A percentile compares a stretch with the other conserved stretches of the same genome.
These are phyloP conservation scores for Anastatus disparis DNA, from an alignment of 1,140 invertebrate genomes.

Conservation along the genomic window DNA sequence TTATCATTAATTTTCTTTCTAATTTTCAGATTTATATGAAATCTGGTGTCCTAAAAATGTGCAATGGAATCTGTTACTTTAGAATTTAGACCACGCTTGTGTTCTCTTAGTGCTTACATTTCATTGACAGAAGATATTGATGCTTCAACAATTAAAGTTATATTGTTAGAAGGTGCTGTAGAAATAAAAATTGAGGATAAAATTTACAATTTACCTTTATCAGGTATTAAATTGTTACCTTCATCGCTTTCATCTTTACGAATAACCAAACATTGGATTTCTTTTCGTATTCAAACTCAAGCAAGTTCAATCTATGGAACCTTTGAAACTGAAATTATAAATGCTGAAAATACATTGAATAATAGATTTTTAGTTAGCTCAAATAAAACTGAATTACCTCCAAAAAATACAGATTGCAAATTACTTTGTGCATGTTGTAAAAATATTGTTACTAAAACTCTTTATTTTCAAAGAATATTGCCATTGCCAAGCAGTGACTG, in stretches of 20 bases:
- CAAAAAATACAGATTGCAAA: constrained; percentile 39
- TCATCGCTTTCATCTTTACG: constrained; percentile 54
- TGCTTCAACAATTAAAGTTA: constrained; percentile 47
- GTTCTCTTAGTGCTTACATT: constrained; percentile 57
- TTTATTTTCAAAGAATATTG: constrained; percentile 54
- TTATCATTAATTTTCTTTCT: no score
- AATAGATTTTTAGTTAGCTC: constrained; percentile 11
- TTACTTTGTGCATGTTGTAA: constrained; percentile 54
- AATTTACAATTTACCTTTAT: constrained; percentile 45
- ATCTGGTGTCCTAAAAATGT: background rate
- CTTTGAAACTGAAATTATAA: constrained; percentile 56
- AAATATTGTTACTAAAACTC: constrained; percentile 50
- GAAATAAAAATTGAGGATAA: constrained; percentile 45
- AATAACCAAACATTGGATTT: constrained; percentile 57
- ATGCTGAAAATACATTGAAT: constrained; percentile 45
- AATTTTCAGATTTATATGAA: constrained; percentile 19
- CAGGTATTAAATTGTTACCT: constrained; percentile 56
- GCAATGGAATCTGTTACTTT: constrained; percentile 58
- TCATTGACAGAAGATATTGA: constrained; percentile 45
- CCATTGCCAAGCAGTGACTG: constrained; percentile 57
- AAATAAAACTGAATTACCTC: constrained; percentile 42
- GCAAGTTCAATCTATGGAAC: constrained; percentile 55
- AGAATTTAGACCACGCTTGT: constrained; percentile 57
- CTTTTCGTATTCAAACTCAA: constrained; percentile 58
- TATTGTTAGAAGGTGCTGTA: constrained; percentile 52